Percentiles rank a stretch among this genome's conserved stretches.
Evolutionary conservation across 53 echinoderm and acorn worm genomes (phyloP).

Genomic region (Zoroaster sp.): DNA sequence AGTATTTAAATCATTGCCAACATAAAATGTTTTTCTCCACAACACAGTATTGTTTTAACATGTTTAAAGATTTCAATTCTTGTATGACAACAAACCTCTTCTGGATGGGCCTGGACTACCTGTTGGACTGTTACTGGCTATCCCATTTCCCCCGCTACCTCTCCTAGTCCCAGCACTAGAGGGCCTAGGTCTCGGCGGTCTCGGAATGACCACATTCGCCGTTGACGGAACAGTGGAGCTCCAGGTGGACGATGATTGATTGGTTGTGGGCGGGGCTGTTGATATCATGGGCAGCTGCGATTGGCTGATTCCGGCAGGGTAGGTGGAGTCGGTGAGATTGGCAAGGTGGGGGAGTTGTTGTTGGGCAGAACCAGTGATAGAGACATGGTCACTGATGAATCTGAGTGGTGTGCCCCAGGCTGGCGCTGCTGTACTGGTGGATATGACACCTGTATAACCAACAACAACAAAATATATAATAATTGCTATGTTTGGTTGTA

Average conservation of each 20-base stretch:
- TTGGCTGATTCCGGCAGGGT: neutral
- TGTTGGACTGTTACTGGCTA: slow-evolving; percentile 67
- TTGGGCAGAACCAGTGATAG: slow-evolving; percentile 61
- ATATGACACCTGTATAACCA: slow-evolving; percentile 71
- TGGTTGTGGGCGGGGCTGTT: slow-evolving; percentile 21
- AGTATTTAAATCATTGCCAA: too few species aligned
- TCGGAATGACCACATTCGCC: slow-evolving; percentile 72
- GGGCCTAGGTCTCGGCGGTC: slow-evolving; percentile 91
- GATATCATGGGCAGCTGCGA: slow-evolving; percentile 59
- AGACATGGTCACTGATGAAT: slow-evolving; percentile 65
- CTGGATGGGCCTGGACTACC: slow-evolving; percentile 89
- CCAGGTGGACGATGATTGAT: slow-evolving; percentile 62
- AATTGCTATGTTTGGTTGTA: too few species aligned
- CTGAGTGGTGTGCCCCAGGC: slow-evolving; percentile 62
- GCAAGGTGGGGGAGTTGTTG: slow-evolving; percentile 31
- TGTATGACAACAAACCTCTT: slow-evolving; percentile 83
- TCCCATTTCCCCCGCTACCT: slow-evolving; percentile 65
- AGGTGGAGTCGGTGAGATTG: neutral
- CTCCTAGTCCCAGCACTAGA: slow-evolving; percentile 90
- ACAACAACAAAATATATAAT: too few species aligned
- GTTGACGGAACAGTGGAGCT: neutral
- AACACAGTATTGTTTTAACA: too few species aligned
- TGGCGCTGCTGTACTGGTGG: slow-evolving; percentile 88
- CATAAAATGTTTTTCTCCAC: too few species aligned
- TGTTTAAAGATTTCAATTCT: neutral